These are phyloP conservation scores for Paramuricea clavata DNA, from an alignment of 92 coral and sea anemone genomes.

Conservation along the genomic window DNA sequence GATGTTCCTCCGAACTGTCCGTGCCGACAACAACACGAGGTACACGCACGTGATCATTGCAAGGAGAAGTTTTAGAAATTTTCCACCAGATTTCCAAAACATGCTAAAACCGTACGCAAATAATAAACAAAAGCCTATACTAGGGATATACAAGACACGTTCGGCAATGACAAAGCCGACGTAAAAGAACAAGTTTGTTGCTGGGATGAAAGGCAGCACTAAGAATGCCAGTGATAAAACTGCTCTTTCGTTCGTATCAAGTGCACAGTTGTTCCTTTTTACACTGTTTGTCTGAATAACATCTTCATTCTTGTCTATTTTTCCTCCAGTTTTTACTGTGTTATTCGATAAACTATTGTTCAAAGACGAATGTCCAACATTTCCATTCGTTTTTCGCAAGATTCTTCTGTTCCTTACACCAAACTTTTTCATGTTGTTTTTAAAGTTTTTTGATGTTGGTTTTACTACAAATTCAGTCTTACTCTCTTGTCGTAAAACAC, in stretches of 20 bases:
- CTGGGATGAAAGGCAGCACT: slow-evolving; percentile 88
- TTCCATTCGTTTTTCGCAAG: slow-evolving; percentile 4
- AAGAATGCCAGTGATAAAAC: slow-evolving; percentile 78
- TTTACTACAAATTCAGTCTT: slow-evolving; percentile 12
- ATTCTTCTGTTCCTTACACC: slow-evolving; percentile 24
- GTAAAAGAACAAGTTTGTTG: slow-evolving; percentile 91
- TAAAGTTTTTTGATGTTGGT: slow-evolving; percentile 24
- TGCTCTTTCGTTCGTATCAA: slow-evolving; percentile 9
- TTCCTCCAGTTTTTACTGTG: background rate
- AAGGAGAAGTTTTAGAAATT: slow-evolving; percentile 52
- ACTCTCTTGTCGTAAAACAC: slow-evolving; percentile 19
- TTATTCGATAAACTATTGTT: background rate
- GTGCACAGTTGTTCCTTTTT: background rate
- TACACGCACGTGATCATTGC: slow-evolving; percentile 53
- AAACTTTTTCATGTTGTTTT: slow-evolving; percentile 41
- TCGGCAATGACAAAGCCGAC: slow-evolving; percentile 99
- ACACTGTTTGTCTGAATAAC: background rate
- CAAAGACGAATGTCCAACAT: background rate
- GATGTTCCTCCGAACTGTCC: slow-evolving; percentile 81
- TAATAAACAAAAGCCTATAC: slow-evolving; percentile 92
- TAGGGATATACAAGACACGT: slow-evolving; percentile 93
- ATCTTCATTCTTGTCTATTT: background rate
- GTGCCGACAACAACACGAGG: slow-evolving; percentile 64
- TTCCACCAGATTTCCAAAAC: slow-evolving; percentile 66
- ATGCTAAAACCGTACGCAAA: slow-evolving; percentile 77